phyloP scores from a whole-genome alignment of 2,888 invertebrate species.

The Iphiclides podalirius region DNA sequence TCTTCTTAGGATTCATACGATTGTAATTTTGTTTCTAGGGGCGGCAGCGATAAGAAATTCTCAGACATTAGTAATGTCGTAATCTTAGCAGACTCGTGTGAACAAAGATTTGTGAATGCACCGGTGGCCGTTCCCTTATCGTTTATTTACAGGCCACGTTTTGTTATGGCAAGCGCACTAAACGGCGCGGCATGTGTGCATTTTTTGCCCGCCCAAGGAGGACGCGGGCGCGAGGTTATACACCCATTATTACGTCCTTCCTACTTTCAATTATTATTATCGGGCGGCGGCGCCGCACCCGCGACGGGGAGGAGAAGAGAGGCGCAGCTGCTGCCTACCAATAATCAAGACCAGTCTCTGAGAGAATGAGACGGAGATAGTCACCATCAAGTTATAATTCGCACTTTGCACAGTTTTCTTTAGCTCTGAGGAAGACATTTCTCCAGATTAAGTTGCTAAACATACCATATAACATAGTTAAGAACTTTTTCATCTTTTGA shows the following conservation, averaged over 20 bases:
- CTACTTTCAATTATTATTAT: conserved; percentile 81
- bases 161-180: conserved; percentile 47
- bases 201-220: conserved; percentile 81
- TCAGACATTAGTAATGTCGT: conserved; percentile 44
- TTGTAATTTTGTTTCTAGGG: too few relatives aligned
- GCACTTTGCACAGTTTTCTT: conserved; percentile 21
- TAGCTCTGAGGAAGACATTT: conserved; percentile 16
- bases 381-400: conserved; percentile 35
- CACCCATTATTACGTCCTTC: conserved; percentile 81
- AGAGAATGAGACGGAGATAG: conserved; percentile 63
- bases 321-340: conserved; percentile 81
- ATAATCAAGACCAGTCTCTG: conserved; percentile 75
- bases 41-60: conserved; percentile 34
- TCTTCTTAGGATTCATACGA: not conserved
- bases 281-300: conserved; percentile 75
- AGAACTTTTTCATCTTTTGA: not conserved
- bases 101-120: conserved; percentile 50
- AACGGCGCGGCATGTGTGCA: conserved; percentile 71
- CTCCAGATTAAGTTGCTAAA: not conserved
- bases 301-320: conserved; percentile 79
- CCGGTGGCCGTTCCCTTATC: conserved; percentile 46
- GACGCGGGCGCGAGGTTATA: conserved; percentile 80
- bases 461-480: not conserved
- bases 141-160: conserved; percentile 57
- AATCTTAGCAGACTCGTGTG: conserved; percentile 49